phyloP scores from a whole-genome alignment of 2,113 vertebrate species.

The Callaeas wilsoni region DNA sequence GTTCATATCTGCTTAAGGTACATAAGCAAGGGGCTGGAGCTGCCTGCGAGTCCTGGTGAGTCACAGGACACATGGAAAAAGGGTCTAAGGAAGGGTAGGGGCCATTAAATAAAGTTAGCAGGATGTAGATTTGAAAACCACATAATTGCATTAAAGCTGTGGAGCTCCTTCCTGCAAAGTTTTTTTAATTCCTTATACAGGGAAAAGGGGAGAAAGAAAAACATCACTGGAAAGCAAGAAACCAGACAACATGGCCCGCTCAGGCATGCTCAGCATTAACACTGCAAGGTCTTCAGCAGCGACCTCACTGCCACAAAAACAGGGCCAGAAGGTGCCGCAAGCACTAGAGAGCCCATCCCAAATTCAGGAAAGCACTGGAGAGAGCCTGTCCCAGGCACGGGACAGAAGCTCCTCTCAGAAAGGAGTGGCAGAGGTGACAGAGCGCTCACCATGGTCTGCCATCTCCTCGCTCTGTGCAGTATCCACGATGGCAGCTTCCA shows the following conservation, averaged over 20 bases:
- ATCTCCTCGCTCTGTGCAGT: neutral
- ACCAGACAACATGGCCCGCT: rapidly evolving
- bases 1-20: neutral
- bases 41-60: neutral
- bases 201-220: neutral
- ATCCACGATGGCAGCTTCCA: slow-evolving; percentile 51
- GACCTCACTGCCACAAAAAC: no score
- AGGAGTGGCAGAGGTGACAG: rapidly evolving
- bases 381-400: rapidly evolving
- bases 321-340: neutral
- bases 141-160: neutral
- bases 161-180: neutral
- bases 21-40: rapidly evolving
- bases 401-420: neutral
- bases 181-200: neutral
- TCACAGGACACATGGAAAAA: neutral
- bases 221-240: neutral
- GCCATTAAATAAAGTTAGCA: neutral
- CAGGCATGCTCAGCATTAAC: neutral
- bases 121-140: neutral
- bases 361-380: neutral
- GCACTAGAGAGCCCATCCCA: neutral
- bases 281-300: neutral
- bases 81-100: neutral
- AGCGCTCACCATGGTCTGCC: slow-evolving; percentile 52